A percentile compares a stretch with the other conserved stretches of the same genome.
Evolutionary conservation across 2,888 invertebrate genomes (phyloP).

Genomic region (Chorisops tibialis): DNA sequence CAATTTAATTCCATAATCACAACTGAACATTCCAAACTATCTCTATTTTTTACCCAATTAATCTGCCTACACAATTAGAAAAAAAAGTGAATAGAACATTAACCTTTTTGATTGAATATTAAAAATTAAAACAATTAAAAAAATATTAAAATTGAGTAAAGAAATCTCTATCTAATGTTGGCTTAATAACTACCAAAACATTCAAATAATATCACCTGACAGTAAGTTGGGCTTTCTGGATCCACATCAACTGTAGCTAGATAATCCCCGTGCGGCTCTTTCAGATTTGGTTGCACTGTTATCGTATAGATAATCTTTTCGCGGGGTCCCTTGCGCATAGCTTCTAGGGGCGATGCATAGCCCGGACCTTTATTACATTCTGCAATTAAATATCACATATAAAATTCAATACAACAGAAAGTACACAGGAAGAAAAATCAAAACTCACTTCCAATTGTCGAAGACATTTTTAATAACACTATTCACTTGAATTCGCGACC

Average conservation of each 20-base stretch:
- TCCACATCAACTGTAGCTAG: conserved; percentile 90
- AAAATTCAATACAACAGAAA: no score
- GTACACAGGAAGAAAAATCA: no score
- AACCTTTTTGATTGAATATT: background rate
- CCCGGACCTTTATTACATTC: conserved; percentile 60
- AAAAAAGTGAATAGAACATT: no score
- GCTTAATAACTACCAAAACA: background rate
- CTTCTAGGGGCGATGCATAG: conserved; percentile 74
- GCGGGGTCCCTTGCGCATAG: conserved; percentile 74
- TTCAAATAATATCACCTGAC: conserved; percentile 76
- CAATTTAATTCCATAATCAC: no score
- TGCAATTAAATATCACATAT: background rate
- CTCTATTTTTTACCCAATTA: no score
- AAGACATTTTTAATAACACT: no score
- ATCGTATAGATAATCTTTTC: conserved; percentile 89
- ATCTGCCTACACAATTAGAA: no score
- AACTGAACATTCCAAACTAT: no score
- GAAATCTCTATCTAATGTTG: no score
- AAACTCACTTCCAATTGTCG: no score
- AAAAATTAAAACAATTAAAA: no score
- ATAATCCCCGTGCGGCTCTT: conserved; percentile 73
- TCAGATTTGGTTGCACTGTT: conserved; percentile 72
- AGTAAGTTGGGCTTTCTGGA: conserved; percentile 78
- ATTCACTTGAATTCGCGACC: no score
- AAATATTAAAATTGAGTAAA: background rate